These are phyloP conservation scores for Cinclus mexicanus DNA, from an alignment of 2,113 vertebrate genomes.

Conservation along the genomic window DNA sequence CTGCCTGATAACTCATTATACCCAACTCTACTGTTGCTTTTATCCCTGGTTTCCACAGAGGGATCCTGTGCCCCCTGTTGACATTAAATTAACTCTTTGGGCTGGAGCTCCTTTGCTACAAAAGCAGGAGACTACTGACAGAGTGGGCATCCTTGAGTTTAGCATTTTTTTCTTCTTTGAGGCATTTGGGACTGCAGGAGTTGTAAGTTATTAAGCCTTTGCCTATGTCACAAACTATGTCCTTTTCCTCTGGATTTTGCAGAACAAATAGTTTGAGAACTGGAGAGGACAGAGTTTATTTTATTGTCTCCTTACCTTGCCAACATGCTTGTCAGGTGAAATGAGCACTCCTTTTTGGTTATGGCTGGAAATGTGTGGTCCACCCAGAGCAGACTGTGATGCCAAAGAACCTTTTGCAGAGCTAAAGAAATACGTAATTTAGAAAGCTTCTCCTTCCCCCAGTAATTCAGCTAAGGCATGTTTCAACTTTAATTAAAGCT, in stretches of 20 bases:
- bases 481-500: slow-evolving; percentile 4
- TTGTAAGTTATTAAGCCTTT: not conserved
- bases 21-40: not conserved
- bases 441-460: not conserved
- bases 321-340: not conserved
- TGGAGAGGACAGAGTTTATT: not conserved
- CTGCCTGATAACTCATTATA: not conserved
- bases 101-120: not conserved
- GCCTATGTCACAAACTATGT: not conserved
- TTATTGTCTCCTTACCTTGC: not conserved
- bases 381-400: not conserved
- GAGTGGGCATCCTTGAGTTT: not conserved
- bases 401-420: not conserved
- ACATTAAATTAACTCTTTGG: not conserved
- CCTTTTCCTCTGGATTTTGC: not conserved
- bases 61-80: not conserved
- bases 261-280: not conserved
- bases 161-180: not conserved
- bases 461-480: not conserved
- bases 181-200: not conserved
- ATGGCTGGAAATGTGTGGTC: not conserved
- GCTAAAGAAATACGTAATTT: not conserved
- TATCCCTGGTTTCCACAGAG: not conserved
- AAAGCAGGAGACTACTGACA: not conserved
- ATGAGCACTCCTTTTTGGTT: not conserved